phyloP scores from a whole-genome alignment of 2,113 vertebrate species.

The Arizona elegans region DNA sequence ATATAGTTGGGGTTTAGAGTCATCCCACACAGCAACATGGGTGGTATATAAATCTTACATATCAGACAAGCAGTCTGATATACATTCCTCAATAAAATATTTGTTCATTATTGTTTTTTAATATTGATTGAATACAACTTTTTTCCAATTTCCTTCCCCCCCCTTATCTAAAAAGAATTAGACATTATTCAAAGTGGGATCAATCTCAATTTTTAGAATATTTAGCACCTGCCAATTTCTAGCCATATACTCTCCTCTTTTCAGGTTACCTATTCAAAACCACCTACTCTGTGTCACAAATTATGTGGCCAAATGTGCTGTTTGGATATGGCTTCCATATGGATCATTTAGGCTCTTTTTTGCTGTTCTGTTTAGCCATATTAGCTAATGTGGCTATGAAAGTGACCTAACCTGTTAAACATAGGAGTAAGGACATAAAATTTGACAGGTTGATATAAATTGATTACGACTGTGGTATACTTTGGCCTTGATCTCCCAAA shows the following conservation, averaged over 20 bases:
- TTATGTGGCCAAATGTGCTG: conserved; percentile 5
- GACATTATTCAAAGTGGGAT: conserved; percentile 9
- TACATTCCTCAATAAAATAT: not conserved
- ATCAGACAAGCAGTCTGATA: not conserved
- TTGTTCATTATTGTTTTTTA: not conserved
- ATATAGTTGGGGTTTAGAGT: not conserved
- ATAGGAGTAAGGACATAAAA: not conserved
- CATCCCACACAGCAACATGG: not conserved
- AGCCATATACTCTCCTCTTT: not conserved
- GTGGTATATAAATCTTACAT: not conserved
- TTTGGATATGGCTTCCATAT: not conserved
- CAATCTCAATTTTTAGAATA: not conserved
- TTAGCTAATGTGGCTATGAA: conserved; percentile 1
- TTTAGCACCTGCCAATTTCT: not conserved
- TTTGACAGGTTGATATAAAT: not conserved
- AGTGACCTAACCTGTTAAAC: not conserved
- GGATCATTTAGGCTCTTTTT: not conserved
- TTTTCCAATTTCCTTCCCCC: not conserved
- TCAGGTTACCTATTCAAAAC: conserved; percentile 10
- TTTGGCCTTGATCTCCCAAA: not conserved
- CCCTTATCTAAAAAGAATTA: not conserved
- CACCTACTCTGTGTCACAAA: conserved; percentile 2
- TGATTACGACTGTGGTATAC: not conserved
- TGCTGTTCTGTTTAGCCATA: not conserved
- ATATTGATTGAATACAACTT: not conserved